Percentiles rank a stretch among this genome's conserved stretches.
Conservation (phyloP, 2,113 vertebrate genomes). For the Delphinapterus leucas region DNA sequence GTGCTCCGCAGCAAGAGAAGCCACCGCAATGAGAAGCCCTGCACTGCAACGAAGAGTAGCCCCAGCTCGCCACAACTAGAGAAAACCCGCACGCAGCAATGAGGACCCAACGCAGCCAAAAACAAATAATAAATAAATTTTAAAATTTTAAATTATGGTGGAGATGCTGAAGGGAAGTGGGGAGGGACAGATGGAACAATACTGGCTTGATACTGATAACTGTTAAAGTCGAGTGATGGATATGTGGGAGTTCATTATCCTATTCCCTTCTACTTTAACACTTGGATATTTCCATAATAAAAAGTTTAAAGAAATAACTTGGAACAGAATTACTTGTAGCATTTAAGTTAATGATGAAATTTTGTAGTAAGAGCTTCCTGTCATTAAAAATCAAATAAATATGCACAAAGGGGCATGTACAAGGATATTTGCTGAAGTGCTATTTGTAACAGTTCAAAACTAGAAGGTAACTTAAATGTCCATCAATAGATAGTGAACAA, state of each 20-base stretch:
- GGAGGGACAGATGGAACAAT: neutral
- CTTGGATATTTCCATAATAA: neutral
- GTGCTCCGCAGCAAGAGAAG: no score
- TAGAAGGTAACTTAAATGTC: neutral
- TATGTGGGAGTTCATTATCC: no score
- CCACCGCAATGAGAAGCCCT: no score
- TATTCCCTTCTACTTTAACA: neutral
- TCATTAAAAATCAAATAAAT: neutral
- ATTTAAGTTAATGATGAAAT: neutral
- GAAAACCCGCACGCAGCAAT: no score
- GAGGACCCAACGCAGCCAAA: no score
- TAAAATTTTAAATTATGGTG: neutral
- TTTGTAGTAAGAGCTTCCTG: neutral
- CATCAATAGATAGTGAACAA: neutral
- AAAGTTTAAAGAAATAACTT: neutral
- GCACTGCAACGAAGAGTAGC: no score
- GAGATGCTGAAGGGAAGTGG: neutral
- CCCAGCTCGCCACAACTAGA: no score
- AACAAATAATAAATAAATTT: no score
- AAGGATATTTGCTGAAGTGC: neutral
- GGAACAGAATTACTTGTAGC: neutral
- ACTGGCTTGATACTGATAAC: neutral
- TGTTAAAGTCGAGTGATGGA: neutral
- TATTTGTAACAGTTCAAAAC: neutral
- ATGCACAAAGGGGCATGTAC: neutral